Conservation (phyloP, 2,888 invertebrate genomes). For the Tribolium freemani region DNA sequence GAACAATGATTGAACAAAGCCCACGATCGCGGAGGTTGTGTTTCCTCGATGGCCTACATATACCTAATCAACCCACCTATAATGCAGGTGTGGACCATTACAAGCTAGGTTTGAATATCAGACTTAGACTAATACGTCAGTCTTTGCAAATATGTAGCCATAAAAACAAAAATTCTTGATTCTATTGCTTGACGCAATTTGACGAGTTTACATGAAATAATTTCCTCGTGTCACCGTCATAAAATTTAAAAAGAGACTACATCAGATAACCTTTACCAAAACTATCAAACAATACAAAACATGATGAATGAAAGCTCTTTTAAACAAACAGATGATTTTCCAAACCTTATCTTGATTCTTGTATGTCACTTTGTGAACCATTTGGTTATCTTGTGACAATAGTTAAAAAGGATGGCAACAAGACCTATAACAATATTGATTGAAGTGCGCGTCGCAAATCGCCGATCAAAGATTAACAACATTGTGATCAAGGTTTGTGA, state of each 20-base stretch:
- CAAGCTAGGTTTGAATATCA: slow-evolving; percentile 1
- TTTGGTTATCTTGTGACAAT: neutral
- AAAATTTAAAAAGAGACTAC: neutral
- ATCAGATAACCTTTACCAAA: slow-evolving; percentile 6
- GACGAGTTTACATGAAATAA: neutral
- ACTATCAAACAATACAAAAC: neutral
- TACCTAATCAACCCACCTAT: slow-evolving; percentile 10
- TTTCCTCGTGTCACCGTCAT: slow-evolving; percentile 4
- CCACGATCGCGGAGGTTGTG: neutral
- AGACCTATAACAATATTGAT: neutral
- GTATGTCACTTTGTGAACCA: neutral
- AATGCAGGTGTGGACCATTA: slow-evolving; percentile 18
- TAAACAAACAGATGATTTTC: neutral
- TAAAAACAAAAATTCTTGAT: neutral
- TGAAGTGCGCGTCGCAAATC: neutral
- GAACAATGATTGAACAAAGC: slow-evolving; percentile 13
- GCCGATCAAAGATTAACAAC: neutral
- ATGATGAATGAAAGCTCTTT: neutral
- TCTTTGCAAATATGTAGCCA: too few relatives aligned
- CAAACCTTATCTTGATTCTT: neutral
- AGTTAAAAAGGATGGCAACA: neutral
- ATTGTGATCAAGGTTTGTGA: slow-evolving; percentile 30
- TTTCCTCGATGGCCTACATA: slow-evolving; percentile 43
- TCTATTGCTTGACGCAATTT: slow-evolving; percentile 3
- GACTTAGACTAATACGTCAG: neutral